Conservation (phyloP, 2,888 invertebrate genomes). For the Agonopterix arenella region DNA sequence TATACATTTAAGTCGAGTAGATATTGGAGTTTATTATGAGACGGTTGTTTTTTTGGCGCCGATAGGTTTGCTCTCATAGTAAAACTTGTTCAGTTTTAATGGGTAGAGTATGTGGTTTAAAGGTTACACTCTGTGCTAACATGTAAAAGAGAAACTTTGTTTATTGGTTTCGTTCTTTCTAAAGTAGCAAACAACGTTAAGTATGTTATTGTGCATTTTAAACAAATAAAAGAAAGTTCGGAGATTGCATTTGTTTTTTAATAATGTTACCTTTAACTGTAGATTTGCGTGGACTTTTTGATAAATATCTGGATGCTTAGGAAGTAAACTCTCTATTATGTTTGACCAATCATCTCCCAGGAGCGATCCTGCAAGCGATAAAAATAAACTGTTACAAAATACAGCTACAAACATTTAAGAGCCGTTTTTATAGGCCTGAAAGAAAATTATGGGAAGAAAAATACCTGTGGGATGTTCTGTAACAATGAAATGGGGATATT, state of each 20-base stretch:
- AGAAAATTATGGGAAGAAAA: constrained; percentile 12
- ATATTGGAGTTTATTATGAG: no score
- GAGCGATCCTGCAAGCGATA: constrained; percentile 60
- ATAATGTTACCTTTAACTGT: constrained; percentile 48
- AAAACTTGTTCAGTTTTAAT: no score
- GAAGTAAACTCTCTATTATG: constrained; percentile 70
- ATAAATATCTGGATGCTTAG: constrained; percentile 70
- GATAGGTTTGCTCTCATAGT: no score
- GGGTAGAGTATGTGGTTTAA: no score
- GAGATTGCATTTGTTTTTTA: background rate
- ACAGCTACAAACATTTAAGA: background rate
- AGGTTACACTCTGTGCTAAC: no score
- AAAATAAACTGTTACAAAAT: background rate
- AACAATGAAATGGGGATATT: constrained; percentile 14
- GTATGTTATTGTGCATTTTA: no score
- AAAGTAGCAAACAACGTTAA: no score
- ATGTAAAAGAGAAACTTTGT: no score
- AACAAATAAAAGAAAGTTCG: no score
- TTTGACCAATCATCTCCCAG: constrained; percentile 78
- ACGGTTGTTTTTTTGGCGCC: no score
- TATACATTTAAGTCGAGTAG: no score
- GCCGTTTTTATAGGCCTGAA: background rate
- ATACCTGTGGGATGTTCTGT: constrained; percentile 10
- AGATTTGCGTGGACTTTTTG: constrained; percentile 65
- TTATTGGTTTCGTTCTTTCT: no score